These are phyloP conservation scores for Salarias fasciatus DNA, from an alignment of 2,797 vertebrate species.

Conservation along the genomic window DNA sequence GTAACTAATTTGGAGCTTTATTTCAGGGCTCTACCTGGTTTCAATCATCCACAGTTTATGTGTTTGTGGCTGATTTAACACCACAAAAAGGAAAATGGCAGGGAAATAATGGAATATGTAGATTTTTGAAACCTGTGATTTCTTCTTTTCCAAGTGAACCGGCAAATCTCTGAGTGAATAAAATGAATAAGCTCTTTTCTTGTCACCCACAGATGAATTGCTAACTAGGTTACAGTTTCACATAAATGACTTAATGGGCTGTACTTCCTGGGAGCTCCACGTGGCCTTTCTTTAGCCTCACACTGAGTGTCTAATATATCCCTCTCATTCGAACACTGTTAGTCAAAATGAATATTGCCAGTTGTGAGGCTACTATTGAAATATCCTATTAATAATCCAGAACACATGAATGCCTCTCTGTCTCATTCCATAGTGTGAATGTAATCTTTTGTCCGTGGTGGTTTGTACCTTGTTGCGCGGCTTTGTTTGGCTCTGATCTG, in stretches of 20 bases:
- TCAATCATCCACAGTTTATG: conserved; percentile 3
- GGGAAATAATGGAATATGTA: conserved; percentile 43
- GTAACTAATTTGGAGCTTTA: conserved; percentile 25
- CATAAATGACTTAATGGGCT: conserved; percentile 67
- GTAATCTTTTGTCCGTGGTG: conserved; percentile 42
- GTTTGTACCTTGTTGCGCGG: conserved; percentile 33
- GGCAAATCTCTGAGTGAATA: conserved; percentile 33
- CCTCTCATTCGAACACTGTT: conserved; percentile 47
- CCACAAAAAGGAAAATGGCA: conserved; percentile 38
- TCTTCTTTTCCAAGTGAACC: conserved; percentile 36
- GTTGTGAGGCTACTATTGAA: conserved; percentile 53
- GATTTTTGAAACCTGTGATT: conserved; percentile 39
- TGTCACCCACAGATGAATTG: conserved; percentile 42
- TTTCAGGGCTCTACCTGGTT: background rate
- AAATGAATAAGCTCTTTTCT: conserved; percentile 60
- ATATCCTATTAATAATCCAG: conserved; percentile 49
- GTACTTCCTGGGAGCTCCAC: conserved; percentile 38
- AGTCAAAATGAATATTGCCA: conserved; percentile 60
- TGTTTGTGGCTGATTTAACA: conserved; percentile 32
- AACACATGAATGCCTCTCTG: conserved; percentile 40
- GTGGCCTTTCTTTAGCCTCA: conserved; percentile 44
- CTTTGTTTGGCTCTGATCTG: conserved; percentile 34
- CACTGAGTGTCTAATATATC: conserved; percentile 38
- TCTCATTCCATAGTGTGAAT: conserved; percentile 40
- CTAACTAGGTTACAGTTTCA: conserved; percentile 69